phyloP scores from a whole-genome alignment of 2,113 vertebrate genomes.

The Myotis davidii region DNA sequence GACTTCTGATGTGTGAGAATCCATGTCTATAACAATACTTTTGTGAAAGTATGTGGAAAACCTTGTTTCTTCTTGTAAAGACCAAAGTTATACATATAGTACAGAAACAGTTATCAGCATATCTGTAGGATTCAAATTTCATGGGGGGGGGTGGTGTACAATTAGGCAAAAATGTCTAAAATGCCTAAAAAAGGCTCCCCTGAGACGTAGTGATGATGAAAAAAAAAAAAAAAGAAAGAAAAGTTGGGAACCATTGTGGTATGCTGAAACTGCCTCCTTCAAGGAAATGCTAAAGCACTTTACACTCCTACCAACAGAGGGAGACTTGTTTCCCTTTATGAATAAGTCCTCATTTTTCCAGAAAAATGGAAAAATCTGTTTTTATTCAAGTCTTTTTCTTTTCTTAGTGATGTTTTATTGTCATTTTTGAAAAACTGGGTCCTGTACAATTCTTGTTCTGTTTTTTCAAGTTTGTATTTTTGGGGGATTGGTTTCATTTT shows the following conservation, averaged over 20 bases:
- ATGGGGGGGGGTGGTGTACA: fast-evolving
- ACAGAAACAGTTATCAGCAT: background rate
- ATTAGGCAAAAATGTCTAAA: background rate
- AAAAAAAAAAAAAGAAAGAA: too few relatives aligned
- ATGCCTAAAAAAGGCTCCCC: background rate
- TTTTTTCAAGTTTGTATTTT: background rate
- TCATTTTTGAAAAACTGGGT: background rate
- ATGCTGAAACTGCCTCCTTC: background rate
- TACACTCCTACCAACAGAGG: background rate
- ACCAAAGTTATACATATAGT: background rate
- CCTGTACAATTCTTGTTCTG: background rate
- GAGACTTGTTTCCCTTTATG: background rate
- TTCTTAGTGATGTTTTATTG: background rate
- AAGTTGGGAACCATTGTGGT: background rate
- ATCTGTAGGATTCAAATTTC: background rate
- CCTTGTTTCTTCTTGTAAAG: background rate
- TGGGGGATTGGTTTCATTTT: background rate
- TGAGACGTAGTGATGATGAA: background rate
- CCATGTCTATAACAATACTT: background rate
- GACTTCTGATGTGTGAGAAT: background rate
- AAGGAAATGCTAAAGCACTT: background rate
- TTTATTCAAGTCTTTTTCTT: background rate
- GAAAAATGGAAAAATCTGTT: background rate
- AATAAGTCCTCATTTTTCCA: background rate
- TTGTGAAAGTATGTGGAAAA: background rate